Percentiles rank a stretch among this genome's conserved stretches.
Conservation (phyloP, 2,113 vertebrate genomes). For the Erinaceus europaeus region DNA sequence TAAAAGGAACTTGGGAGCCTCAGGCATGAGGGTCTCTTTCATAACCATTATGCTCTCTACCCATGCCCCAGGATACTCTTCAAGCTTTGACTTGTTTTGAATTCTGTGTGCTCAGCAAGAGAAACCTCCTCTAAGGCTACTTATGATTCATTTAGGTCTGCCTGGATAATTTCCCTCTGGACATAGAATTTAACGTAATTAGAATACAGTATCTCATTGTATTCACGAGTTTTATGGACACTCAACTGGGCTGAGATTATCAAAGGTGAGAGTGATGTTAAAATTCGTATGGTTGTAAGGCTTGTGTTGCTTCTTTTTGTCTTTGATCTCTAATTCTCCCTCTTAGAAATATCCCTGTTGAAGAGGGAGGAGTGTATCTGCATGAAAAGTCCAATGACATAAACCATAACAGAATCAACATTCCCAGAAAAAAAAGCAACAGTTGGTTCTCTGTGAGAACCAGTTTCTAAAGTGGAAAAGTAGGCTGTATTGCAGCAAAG, state of each 20-base stretch:
- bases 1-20: no score
- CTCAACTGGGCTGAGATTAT: neutral
- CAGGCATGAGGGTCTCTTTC: no score
- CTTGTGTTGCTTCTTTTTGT: neutral
- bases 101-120: neutral
- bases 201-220: neutral
- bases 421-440: neutral
- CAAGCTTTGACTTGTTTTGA: neutral
- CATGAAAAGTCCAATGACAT: neutral
- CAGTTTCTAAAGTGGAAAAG: neutral
- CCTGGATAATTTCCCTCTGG: neutral
- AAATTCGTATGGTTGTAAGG: neutral
- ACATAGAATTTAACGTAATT: neutral
- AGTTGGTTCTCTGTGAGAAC: neutral
- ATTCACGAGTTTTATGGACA: neutral
- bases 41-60: no score
- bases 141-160: neutral
- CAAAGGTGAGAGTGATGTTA: neutral
- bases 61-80: neutral
- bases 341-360: neutral
- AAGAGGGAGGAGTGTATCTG: neutral
- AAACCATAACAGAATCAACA: neutral
- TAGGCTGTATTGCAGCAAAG: neutral
- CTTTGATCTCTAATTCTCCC: neutral
- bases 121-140: neutral